Percentiles rank a stretch among this genome's conserved stretches.
These are phyloP conservation scores for Bubo bubo DNA, from an alignment of 2,113 vertebrate species.

Conservation along the genomic window DNA sequence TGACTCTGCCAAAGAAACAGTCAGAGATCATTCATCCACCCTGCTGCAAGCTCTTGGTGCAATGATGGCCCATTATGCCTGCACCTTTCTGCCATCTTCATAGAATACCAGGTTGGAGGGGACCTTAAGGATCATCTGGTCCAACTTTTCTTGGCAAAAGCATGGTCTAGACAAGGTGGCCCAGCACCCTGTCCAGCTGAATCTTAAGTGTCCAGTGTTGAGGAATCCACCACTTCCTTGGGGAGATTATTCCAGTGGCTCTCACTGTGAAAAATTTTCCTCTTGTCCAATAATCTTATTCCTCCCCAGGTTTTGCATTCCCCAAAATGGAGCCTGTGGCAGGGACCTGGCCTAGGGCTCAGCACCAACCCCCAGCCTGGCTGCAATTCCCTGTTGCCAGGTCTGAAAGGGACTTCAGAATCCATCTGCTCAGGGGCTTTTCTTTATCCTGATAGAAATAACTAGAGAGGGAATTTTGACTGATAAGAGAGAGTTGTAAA, in stretches of 20 bases:
- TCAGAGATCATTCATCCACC: background rate
- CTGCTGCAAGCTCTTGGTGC: background rate
- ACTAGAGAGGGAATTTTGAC: background rate
- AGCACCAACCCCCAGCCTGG: background rate
- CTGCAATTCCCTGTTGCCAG: background rate
- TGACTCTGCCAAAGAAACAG: background rate
- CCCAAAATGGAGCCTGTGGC: background rate
- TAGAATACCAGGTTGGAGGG: background rate
- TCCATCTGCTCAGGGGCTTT: background rate
- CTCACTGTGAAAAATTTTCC: background rate
- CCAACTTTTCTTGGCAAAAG: background rate
- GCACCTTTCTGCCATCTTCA: background rate
- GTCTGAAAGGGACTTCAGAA: background rate
- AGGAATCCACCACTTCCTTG: background rate
- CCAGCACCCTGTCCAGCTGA: background rate
- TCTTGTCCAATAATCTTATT: background rate
- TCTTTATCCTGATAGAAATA: background rate
- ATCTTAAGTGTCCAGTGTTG: background rate
- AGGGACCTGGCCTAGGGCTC: background rate
- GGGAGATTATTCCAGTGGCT: background rate
- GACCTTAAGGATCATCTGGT: background rate
- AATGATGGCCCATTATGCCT: background rate
- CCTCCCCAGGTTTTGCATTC: background rate
- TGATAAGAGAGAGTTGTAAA: background rate
- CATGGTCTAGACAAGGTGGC: background rate